Evolutionary conservation across 2,797 vertebrate species (phyloP), one percentile per base, ranked within the genome.

Genomic region (Zalophus californianus): DNA sequence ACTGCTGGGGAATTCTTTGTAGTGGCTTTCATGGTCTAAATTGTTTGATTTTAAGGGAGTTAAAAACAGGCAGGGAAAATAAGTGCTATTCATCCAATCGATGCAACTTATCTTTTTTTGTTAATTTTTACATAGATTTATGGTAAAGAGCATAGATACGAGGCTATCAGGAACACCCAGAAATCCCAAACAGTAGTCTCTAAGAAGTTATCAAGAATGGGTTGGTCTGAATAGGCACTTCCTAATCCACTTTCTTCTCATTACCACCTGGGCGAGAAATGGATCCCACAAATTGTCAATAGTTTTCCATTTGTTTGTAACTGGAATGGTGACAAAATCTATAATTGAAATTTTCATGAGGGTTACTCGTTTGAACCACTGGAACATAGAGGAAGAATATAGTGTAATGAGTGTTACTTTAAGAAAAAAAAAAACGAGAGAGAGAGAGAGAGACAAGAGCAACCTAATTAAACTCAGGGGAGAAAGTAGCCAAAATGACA

Each of bases 391-490:
- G 2, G 56, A 89, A 88, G 32, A 93, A 96, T 58, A 89, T 90
- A 97, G 75, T 73, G 18, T 93, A 97, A 98, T 97, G 94, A 98
- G 83, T 96, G 98, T 97, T 97, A 3, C n/a, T 86, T 94, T 73
- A 96, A 98, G 89, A 7, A 4, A n/a, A n/a, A n/a, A n/a, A 64
- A 8, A 20, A 14, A 68, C 1, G 3, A 66, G 32, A 66, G 32
- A 66, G 32, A 66, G 29, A 66, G 32, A 66, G 14, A n/a, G 32
- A 68, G 66, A 68, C 80, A 60, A 92, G 12, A 97, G 96, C 77
- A 98, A 97, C 56, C 96, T 98, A 97, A 97, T 98, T 98, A 98
- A 98, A 98, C 12, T 96, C 72, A 95, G 86, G 27, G 92, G 54
- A 98, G 83, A 96, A 97, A 97, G 83, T 91, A 93, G 60, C n/a